Conservation (phyloP, 2,113 vertebrate species). For the Hirundichthys speculiger region DNA sequence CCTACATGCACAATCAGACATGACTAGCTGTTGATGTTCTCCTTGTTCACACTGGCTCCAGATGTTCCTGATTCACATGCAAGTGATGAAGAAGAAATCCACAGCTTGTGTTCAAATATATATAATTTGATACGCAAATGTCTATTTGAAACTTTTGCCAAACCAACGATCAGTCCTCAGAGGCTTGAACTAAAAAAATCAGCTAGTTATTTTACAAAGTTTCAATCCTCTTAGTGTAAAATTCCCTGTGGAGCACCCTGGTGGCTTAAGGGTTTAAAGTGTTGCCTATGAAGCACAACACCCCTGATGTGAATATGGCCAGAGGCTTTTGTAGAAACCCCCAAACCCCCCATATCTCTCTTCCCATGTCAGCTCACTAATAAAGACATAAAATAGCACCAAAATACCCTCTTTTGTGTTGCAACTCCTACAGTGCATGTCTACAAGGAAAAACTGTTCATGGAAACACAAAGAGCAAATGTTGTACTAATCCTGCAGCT, state of each 20-base stretch:
- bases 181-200: conserved; percentile 11
- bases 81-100: not conserved
- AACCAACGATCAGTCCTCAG: not conserved
- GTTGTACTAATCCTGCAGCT: conserved; percentile 7
- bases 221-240: conserved; percentile 11
- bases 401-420: conserved; percentile 23
- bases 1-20: not conserved
- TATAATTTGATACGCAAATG: not conserved
- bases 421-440: not conserved
- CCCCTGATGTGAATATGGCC: conserved; percentile 2
- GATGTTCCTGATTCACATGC: not conserved
- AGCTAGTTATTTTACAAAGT: conserved; percentile 12
- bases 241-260: conserved; percentile 7
- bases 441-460: not conserved
- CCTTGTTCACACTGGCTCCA: too few species aligned
- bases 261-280: conserved; percentile 23
- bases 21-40: too few species aligned
- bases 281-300: conserved; percentile 19
- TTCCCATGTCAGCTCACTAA: conserved; percentile 6
- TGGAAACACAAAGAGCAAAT: conserved; percentile 20
- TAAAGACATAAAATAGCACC: not conserved
- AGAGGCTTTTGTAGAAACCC: not conserved
- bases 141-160: not conserved
- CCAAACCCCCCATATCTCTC: conserved; percentile 2
- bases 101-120: too few species aligned